phyloP scores from a whole-genome alignment of 2,797 vertebrate genomes.

The Psittacula derbiana region DNA sequence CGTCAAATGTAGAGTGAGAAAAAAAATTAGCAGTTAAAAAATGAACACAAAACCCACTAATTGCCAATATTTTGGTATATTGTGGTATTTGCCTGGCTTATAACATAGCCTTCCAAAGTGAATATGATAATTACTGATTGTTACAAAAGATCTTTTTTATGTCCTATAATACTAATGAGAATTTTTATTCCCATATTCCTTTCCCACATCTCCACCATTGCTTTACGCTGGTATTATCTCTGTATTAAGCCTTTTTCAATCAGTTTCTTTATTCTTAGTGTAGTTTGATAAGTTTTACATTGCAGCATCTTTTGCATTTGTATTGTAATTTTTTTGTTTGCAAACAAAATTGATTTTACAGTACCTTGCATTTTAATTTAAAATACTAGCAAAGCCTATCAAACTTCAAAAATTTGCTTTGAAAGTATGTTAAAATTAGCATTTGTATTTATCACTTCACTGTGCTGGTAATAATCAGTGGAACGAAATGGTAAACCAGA shows the following conservation, averaged over 20 bases:
- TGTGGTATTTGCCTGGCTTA: background rate
- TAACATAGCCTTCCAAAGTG: background rate
- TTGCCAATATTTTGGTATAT: background rate
- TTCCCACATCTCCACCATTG: background rate
- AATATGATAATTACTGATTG: background rate
- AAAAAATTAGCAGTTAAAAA: background rate
- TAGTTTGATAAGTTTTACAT: constrained; percentile 15
- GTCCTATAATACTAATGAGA: background rate
- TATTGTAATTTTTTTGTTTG: constrained; percentile 25
- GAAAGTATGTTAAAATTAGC: constrained; percentile 69
- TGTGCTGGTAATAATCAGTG: constrained; percentile 71
- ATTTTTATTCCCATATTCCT: background rate
- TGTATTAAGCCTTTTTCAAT: background rate
- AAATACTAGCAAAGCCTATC: constrained; percentile 17
- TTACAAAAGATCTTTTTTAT: background rate
- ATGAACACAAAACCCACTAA: background rate
- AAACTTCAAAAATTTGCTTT: constrained; percentile 62
- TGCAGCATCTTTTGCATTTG: constrained; percentile 3
- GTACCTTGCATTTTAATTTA: constrained; percentile 62
- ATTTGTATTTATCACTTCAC: constrained; percentile 74
- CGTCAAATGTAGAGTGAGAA: background rate
- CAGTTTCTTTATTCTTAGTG: background rate
- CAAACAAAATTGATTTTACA: constrained; percentile 60
- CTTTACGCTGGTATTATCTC: background rate
- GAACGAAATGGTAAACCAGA: constrained; percentile 68